Evolutionary conservation across 1,140 invertebrate species (phyloP).

Genomic region (Ostrea denselamellosa): DNA sequence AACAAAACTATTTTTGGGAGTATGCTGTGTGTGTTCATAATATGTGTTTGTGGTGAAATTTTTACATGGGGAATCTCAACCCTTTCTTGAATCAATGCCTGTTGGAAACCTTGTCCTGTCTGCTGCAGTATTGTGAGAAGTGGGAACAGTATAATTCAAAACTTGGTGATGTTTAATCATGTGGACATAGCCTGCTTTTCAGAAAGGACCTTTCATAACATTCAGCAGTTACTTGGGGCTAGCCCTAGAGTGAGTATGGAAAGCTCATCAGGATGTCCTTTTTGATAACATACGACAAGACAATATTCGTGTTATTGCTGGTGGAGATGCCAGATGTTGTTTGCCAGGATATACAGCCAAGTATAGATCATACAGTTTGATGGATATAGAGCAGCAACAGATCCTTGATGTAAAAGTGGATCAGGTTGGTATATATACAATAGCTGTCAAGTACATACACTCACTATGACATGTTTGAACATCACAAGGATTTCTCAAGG

Average conservation of each 20-base stretch:
- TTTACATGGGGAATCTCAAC: too few relatives aligned
- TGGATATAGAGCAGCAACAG: neutral
- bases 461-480: too few relatives aligned
- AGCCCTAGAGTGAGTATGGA: neutral
- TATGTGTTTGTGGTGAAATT: too few relatives aligned
- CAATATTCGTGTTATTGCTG: neutral
- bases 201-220: neutral
- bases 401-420: neutral
- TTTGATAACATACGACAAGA: neutral
- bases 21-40: too few relatives aligned
- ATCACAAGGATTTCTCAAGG: too few relatives aligned
- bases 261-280: neutral
- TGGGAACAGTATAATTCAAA: too few relatives aligned
- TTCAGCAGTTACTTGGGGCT: neutral
- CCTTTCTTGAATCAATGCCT: too few relatives aligned
- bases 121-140: too few relatives aligned
- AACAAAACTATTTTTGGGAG: too few relatives aligned
- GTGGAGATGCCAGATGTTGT: conserved; percentile 30
- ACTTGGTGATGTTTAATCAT: neutral
- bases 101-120: too few relatives aligned
- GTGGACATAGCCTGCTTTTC: neutral
- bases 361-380: conserved; percentile 25
- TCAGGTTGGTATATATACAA: conserved; percentile 9
- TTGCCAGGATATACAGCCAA: conserved; percentile 21
- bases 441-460: neutral